Evolutionary conservation across 2,113 vertebrate species (phyloP), one percentile per base, ranked within the genome.

Genomic region (Phycodurus eques): DNA sequence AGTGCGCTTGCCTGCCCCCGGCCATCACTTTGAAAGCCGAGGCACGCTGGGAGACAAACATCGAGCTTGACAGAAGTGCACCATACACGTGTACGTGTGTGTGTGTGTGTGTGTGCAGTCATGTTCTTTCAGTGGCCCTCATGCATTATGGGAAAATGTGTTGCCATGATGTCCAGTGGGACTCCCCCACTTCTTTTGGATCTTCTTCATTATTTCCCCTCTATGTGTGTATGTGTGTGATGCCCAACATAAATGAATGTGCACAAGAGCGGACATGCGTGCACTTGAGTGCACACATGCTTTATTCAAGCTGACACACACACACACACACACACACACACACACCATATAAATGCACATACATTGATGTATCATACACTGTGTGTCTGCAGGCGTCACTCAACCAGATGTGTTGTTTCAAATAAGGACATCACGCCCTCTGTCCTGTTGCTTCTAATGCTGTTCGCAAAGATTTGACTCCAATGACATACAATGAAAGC

Each of bases 41-140:
- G 87, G 89, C 86, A 86, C 80, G 71, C 77, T 88, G 79, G 85
- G 83, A 88, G 80, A 90, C 83, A 83, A 84, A 88, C 35, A 85
- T 87, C 85, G 79, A 88, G 85, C 83, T 27, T 83, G 87, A 89
- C 84, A 83, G 76, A 82, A 76, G 46, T 72, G 80, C 62, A 56
- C 20, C 5, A 22, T 74, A 47, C 42, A 53, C 42, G 35, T 61
- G 71, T 63, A 70, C 65, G 42, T 66, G 74, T 31, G 70, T 60
- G 46, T 53, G 73, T 54, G 46, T 27, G 31, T 54, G 57, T 49
- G 72, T 60, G 46, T 54, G n/a, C 35, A 27, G 73, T 54, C 22
- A 66, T 15, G 64, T 44, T 27, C n/a, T 47, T 79, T 81, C 81
- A 63, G 68, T 57, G 60, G 71, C 81, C 57, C 62, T 84, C 80